Base-by-base conservation (phyloP, 1,140 invertebrate genomes). In the Drosophila repletoides region DNA sequence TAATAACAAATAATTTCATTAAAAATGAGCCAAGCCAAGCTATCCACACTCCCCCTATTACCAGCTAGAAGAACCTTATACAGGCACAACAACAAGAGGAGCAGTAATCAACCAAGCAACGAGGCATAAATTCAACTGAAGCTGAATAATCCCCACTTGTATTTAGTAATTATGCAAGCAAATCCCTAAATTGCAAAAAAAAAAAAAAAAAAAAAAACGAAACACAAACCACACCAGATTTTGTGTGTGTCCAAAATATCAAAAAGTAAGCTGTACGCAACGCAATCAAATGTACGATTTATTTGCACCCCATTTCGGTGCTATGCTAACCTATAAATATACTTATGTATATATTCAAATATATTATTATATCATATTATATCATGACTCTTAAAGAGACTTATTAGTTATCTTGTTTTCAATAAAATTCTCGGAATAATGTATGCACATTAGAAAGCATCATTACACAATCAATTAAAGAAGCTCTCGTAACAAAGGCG, bases 141-240 rank as follows among this genome's bases (percentile, higher is more conserved):
- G 45, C 67, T 19, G 49, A 80, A 86, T 75, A 80, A 72, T 72
- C 76, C 67, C 80, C 80, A 63, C 71, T 86, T 80, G 80, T 86
- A 65, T 76, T 75, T 59, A 75, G 75, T 84, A 84, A 86, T 84
- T 86, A 80, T 75, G 63, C 74, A 45, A 43, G 26, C 59, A 69
- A 71, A 56, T 69, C 59, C 72, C 63, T 31, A 15, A 64, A 65
- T 28, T 33, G 34, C 33, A 40, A 21, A 56, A 59, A 45, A 17
- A 33, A 45, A 7, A 38, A 12, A 38, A 31, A 10, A 31, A 21
- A 40, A 7, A 40, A 19, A 40, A 40, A 40, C 2, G 19, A 9
- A 7, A 1, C 2, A 31, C 19, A 21, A 24, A 31, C n/a, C 17
- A 52, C 22, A 38, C 52, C 36, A 38, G 12, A 71, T 22, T 53